A percentile compares a stretch with the other conserved stretches of the same genome.
phyloP scores from a whole-genome alignment of 1,140 invertebrate species.

The Rhyacophila brunnea region DNA sequence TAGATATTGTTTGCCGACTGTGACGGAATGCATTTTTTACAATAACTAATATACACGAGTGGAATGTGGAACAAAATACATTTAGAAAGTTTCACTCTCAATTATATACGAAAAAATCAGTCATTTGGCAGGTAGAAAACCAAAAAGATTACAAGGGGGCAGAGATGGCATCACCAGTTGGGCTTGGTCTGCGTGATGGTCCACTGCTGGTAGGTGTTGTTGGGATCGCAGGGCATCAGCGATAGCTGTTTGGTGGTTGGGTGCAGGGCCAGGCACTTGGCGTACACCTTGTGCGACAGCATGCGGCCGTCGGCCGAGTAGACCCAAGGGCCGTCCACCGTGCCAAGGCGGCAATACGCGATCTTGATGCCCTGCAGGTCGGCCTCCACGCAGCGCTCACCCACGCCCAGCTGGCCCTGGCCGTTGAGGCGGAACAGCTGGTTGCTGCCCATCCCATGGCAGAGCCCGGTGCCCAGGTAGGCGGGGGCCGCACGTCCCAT shows the following conservation, averaged over 20 bases:
- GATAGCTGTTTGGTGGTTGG: constrained; percentile 76
- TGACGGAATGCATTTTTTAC: too few species aligned
- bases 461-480: constrained; percentile 73
- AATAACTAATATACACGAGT: too few species aligned
- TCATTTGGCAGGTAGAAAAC: too few species aligned
- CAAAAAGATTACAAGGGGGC: too few species aligned
- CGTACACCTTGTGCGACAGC: constrained; percentile 74
- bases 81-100: too few species aligned
- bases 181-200: constrained; percentile 76
- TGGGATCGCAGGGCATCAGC: constrained; percentile 76
- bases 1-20: too few species aligned
- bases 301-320: constrained; percentile 77
- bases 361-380: constrained; percentile 82
- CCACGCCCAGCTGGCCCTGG: constrained; percentile 91
- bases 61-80: too few species aligned
- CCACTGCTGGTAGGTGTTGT: constrained; percentile 89
- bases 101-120: too few species aligned
- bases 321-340: constrained; percentile 90
- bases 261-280: constrained; percentile 84
- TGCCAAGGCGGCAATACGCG: constrained; percentile 85
- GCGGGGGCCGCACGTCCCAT: constrained; percentile 83
- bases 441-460: constrained; percentile 94
- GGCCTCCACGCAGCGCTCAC: constrained; percentile 92
- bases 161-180: constrained; percentile 55
- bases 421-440: constrained; percentile 91